These are phyloP conservation scores for Pavo muticus DNA, from an alignment of 2,113 vertebrate species.

Conservation along the genomic window DNA sequence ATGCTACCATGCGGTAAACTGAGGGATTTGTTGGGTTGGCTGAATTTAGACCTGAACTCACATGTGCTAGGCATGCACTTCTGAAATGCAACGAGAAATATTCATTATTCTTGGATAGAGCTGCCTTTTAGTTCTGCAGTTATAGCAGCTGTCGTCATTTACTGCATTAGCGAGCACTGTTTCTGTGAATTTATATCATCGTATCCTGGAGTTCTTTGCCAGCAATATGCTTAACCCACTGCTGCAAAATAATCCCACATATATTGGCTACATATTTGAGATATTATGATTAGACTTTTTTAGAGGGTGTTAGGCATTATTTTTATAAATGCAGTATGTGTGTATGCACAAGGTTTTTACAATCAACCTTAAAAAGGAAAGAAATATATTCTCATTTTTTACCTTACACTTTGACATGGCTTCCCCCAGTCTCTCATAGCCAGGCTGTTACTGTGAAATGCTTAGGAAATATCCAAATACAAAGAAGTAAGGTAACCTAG, in stretches of 20 bases:
- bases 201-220: conserved; percentile 42
- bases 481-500: neutral
- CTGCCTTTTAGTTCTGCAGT: conserved; percentile 58
- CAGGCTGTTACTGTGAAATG: neutral
- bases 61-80: conserved; percentile 47
- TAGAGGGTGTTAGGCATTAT: conserved; percentile 61
- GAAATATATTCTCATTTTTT: neutral
- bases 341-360: conserved; percentile 29
- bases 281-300: conserved; percentile 60
- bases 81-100: conserved; percentile 50
- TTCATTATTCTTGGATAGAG: conserved; percentile 55
- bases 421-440: neutral
- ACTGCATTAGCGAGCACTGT: conserved; percentile 51
- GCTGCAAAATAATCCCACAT: conserved; percentile 46
- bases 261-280: conserved; percentile 64
- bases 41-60: neutral
- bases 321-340: conserved; percentile 48
- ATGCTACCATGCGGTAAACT: neutral
- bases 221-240: conserved; percentile 53
- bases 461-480: neutral
- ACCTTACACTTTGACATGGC: neutral
- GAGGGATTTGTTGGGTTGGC: neutral
- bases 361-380: conserved; percentile 21
- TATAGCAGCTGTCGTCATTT: conserved; percentile 67
- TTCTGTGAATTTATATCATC: conserved; percentile 64